Base-by-base conservation (phyloP, 2,888 invertebrate species). In the Suillia variegata region DNA sequence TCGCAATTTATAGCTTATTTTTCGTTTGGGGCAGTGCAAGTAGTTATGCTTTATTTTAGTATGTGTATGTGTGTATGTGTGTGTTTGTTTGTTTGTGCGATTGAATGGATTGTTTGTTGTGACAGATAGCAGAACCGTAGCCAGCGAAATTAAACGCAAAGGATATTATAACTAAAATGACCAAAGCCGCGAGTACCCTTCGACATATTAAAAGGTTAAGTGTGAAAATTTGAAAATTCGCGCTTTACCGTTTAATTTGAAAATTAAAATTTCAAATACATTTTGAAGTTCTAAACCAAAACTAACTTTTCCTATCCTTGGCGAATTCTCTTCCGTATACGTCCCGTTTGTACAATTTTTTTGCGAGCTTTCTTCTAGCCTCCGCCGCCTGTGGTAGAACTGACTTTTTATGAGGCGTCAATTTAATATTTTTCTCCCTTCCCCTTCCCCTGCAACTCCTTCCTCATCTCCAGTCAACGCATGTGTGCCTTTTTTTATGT, bases 381-480 rank as follows among this genome's bases (percentile, higher is more conserved):
- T 26, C 10, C 10, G 26, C 26, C 26, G 26, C 26, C n/a, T n/a
- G n/a, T n/a, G n/a, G n/a, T 26, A 5, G 6, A 26, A 26, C 26
- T 38, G 38, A 4, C 58, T 56, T 65, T 65, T 63, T 65, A 63
- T 61, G 65, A 65, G 61, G 63, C 65, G 65, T 65, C 65, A 65
- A 61, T 65, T 61, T 63, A 65, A 62, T 65, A 63, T 59, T 63
- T 61, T 33, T 6, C 10, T 4, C 38, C 38, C 13, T 13, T n/a
- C 3, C 6, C 38, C 13, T 5, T 5, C 6, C 20, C 45, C 6
- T 18, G 5, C 45, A 17, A 13, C n/a, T n/a, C 38, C 4, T 38
- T 3, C 18, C 6, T 45, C 5, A 5, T 3, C 17, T 8, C 18
- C 12, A 18, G 20, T 20, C 4, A 18, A 20, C 18, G 45, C 5